Evolutionary conservation across 2,113 vertebrate species (phyloP), one percentile per base, ranked within the genome.

Genomic region (Phylloscopus whistleri): DNA sequence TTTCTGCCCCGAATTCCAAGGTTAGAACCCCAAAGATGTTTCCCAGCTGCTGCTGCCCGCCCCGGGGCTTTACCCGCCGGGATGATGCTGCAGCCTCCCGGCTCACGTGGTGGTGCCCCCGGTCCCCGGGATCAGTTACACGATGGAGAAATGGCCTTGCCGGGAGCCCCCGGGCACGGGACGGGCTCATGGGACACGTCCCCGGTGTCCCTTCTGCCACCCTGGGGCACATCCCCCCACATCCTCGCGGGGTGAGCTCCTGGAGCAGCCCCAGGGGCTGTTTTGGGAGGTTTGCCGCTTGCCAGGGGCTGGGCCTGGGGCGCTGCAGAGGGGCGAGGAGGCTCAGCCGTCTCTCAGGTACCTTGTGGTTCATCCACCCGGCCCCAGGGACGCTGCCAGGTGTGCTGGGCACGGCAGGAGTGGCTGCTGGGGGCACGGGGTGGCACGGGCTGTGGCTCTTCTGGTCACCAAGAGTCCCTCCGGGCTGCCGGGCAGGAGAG

Each of bases 141-240:
- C 13, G 5, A 5, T 10, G 37, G 81, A 84, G 77, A n/a, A n/a
- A 75, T 12, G 48, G 68, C 59, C 73, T 14, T 13, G 35, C 18
- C 0, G 4, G 90, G 76, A 93, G 64, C 73, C 64, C 51, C 48
- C 0, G 0, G 23, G 12, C 6, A 15, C 8, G 10, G 22, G 53
- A 19, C 16, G 19, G 69, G 31, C 49, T 82, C 35, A 2, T 0
- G 1, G 56, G 31, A 30, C 7, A 3, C 1, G 27, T 72, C 28
- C n/a, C 21, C 3, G 3, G 6, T 30, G 43, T 51, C 30, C 85
- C 6, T 37, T 6, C 37, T n/a, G 7, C 24, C 31, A 3, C 5
- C 55, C 78, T 11, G 52, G 62, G 68, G 55, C n/a, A 18, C 37
- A 5, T 22, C 7, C 2, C 26, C 46, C 49, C 4, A 0, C 26